Conservation (phyloP, 2,888 invertebrate genomes). For the Heliothis peltigera region DNA sequence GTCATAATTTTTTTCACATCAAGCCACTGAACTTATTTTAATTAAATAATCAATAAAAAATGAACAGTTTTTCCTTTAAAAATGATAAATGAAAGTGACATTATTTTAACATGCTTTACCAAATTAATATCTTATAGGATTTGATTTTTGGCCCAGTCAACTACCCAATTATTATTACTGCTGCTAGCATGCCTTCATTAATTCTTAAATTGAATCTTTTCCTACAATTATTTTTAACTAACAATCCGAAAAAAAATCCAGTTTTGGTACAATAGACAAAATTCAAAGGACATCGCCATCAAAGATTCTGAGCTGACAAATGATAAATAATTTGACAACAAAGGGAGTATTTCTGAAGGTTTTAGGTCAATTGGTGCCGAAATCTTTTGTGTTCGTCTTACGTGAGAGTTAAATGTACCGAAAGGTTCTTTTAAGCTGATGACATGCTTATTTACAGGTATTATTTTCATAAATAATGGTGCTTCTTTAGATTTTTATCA, state of each 20-base stretch:
- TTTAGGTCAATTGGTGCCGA: constrained; percentile 46
- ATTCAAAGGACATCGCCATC: constrained; percentile 37
- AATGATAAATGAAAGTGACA: too few species aligned
- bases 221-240: background rate
- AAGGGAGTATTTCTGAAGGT: constrained; percentile 31
- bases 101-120: too few species aligned
- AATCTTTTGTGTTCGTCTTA: constrained; percentile 22
- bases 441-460: constrained; percentile 1
- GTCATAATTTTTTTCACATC: too few species aligned
- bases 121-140: too few species aligned
- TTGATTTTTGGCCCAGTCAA: too few species aligned
- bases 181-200: background rate
- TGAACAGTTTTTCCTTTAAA: too few species aligned
- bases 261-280: constrained; percentile 27
- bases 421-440: background rate
- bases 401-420: constrained; percentile 19
- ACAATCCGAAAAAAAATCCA: constrained; percentile 22
- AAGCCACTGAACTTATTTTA: too few species aligned
- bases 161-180: too few species aligned
- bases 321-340: constrained; percentile 54
- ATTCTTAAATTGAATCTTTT: background rate
- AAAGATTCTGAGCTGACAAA: constrained; percentile 47
- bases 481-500: too few species aligned
- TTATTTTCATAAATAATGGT: too few species aligned
- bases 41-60: too few species aligned